Conservation (phyloP, 2,113 vertebrate species). For the Pangasianodon hypophthalmus region DNA sequence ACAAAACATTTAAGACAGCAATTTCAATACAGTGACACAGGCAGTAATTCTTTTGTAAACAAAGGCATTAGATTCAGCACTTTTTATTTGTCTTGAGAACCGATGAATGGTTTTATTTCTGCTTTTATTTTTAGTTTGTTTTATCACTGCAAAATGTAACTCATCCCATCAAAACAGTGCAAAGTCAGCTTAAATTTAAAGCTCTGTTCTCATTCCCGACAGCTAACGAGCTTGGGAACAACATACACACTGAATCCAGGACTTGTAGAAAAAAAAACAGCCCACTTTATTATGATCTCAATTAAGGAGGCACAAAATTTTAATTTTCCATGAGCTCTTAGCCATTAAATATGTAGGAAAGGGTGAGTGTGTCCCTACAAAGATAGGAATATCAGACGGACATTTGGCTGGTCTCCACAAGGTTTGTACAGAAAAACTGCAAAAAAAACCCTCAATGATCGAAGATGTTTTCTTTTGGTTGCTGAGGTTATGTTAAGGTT, state of each 20-base stretch:
- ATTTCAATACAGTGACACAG: constrained; percentile 19
- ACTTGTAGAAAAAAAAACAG: not conserved
- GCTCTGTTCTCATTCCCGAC: constrained; percentile 20
- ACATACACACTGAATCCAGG: not conserved
- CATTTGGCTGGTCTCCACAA: not conserved
- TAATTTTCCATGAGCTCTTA: constrained; percentile 10
- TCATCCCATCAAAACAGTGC: constrained; percentile 5
- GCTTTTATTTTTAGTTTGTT: constrained; percentile 18
- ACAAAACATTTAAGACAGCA: constrained; percentile 19
- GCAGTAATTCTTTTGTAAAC: constrained; percentile 22
- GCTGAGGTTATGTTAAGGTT: not conserved
- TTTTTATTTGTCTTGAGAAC: constrained; percentile 11
- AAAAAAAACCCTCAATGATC: not conserved
- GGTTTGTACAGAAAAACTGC: not conserved
- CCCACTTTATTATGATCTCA: constrained; percentile 26
- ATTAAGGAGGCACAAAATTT: not conserved
- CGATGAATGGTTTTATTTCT: not conserved
- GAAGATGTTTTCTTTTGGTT: not conserved
- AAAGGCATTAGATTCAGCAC: constrained; percentile 21
- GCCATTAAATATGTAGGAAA: constrained; percentile 20
- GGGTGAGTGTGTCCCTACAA: not conserved
- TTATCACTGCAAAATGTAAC: constrained; percentile 23
- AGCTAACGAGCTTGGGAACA: constrained; percentile 13
- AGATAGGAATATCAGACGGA: not conserved
- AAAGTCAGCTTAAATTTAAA: constrained; percentile 2